Evolutionary conservation across 2,113 vertebrate species (phyloP).

Genomic region (Hepsetus odoe): DNA sequence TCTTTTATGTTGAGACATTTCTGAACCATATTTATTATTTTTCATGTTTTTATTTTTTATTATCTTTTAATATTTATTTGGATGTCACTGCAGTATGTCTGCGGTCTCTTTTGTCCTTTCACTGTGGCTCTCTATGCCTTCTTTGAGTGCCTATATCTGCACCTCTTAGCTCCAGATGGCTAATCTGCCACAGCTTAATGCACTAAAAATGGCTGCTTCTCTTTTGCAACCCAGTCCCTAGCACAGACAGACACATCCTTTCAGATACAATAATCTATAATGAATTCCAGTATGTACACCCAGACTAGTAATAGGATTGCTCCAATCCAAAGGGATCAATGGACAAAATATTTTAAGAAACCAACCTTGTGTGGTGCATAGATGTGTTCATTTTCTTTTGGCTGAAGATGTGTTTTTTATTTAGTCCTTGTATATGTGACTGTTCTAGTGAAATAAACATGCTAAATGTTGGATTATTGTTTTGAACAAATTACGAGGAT

Average conservation of each 20-base stretch:
- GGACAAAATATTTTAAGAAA: constrained; percentile 7
- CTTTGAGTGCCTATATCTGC: constrained; percentile 39
- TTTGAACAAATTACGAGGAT: too few species aligned
- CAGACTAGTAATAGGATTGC: constrained; percentile 13
- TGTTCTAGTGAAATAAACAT: too few species aligned
- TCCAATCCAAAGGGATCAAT: not conserved
- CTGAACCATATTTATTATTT: not conserved
- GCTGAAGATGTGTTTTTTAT: too few species aligned
- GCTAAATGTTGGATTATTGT: too few species aligned
- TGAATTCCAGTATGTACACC: not conserved
- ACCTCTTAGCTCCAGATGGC: constrained; percentile 43
- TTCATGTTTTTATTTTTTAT: not conserved
- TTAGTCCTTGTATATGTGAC: too few species aligned
- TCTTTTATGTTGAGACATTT: not conserved
- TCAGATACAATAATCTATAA: constrained; percentile 4
- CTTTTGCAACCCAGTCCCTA: constrained; percentile 38
- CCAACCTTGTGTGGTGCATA: not conserved
- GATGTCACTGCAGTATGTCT: not conserved
- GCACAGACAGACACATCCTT: not conserved
- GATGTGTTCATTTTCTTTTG: not conserved
- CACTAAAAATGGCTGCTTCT: constrained; percentile 42
- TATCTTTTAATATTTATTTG: too few species aligned
- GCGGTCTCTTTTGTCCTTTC: constrained; percentile 21
- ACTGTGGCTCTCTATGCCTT: constrained; percentile 24
- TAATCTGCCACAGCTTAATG: constrained; percentile 54